A percentile compares a stretch with the other conserved stretches of the same genome.
These are phyloP conservation scores for Pentamera pediparva DNA, from an alignment of 53 echinoderm and acorn worm genomes.

Conservation along the genomic window DNA sequence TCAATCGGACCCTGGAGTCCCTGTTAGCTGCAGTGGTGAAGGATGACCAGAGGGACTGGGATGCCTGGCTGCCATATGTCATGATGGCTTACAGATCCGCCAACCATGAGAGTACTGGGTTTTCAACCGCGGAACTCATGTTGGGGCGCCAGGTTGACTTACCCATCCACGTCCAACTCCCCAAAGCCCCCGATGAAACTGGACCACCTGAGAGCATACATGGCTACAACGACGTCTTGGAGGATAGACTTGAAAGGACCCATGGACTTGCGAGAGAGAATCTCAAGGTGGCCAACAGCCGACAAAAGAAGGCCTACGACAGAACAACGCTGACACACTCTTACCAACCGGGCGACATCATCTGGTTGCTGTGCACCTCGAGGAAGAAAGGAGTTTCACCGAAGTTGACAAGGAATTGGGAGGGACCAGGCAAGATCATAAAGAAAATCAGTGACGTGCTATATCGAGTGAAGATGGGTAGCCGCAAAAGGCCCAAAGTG, in stretches of 20 bases:
- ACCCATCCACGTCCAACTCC: constrained; percentile 20
- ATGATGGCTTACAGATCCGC: constrained; percentile 47
- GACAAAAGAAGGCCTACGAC: constrained; percentile 13
- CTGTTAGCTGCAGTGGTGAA: neutral
- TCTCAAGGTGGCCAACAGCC: neutral
- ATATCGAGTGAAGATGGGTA: neutral
- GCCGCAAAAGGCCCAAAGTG: constrained; percentile 10
- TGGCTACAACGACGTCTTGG: neutral
- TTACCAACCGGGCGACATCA: constrained; percentile 5
- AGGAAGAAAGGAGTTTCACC: constrained; percentile 23
- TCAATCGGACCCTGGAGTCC: neutral
- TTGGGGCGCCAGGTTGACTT: constrained; percentile 41
- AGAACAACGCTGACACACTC: neutral
- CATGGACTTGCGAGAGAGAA: neutral
- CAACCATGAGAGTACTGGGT: constrained; percentile 39
- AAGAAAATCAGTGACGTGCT: neutral
- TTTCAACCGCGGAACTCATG: constrained; percentile 45
- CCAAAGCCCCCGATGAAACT: neutral
- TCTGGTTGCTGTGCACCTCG: neutral
- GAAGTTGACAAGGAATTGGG: neutral
- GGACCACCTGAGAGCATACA: neutral
- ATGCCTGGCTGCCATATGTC: constrained; percentile 30
- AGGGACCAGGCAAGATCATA: neutral
- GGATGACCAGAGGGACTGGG: neutral
- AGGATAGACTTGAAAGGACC: neutral